Evolutionary conservation across 2,888 invertebrate genomes (phyloP).

Genomic region (Hypomecis punctinalis): DNA sequence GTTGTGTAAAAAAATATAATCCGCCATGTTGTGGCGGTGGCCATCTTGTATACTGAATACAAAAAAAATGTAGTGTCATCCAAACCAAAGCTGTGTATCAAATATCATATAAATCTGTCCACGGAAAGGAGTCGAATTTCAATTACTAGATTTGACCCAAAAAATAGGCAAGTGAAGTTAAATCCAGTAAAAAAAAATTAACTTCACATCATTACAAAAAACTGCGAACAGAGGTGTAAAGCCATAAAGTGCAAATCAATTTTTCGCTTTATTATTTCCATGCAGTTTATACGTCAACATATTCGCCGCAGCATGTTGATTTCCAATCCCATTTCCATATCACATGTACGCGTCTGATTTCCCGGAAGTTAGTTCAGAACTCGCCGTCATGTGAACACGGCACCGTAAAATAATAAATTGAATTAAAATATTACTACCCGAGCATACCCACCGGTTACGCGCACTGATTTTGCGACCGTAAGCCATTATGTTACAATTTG

Average conservation of each 20-base stretch:
- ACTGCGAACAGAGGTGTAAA: too few relatives aligned
- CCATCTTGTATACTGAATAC: too few relatives aligned
- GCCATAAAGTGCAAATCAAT: neutral
- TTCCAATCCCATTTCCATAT: slow-evolving; percentile 49
- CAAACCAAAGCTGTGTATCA: too few relatives aligned
- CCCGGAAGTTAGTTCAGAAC: slow-evolving; percentile 44
- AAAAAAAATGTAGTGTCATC: too few relatives aligned
- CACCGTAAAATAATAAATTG: slow-evolving; percentile 46
- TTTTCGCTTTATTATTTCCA: neutral
- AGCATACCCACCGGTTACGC: slow-evolving; percentile 25
- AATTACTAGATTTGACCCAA: too few relatives aligned
- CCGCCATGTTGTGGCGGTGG: too few relatives aligned
- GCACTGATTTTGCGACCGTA: slow-evolving; percentile 47
- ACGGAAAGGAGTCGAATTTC: too few relatives aligned
- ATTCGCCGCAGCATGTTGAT: slow-evolving; percentile 42
- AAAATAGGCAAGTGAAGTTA: too few relatives aligned
- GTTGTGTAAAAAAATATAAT: too few relatives aligned
- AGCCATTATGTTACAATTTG: slow-evolving; percentile 55
- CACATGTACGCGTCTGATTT: slow-evolving; percentile 45
- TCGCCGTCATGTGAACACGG: slow-evolving; percentile 42
- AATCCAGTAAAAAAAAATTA: too few relatives aligned
- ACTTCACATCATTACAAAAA: too few relatives aligned
- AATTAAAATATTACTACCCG: slow-evolving; percentile 40
- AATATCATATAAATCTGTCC: too few relatives aligned
- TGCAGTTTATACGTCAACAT: slow-evolving; percentile 20